These are phyloP conservation scores for Ridgeia piscesae DNA, from an alignment of 1,140 invertebrate genomes.

Conservation along the genomic window DNA sequence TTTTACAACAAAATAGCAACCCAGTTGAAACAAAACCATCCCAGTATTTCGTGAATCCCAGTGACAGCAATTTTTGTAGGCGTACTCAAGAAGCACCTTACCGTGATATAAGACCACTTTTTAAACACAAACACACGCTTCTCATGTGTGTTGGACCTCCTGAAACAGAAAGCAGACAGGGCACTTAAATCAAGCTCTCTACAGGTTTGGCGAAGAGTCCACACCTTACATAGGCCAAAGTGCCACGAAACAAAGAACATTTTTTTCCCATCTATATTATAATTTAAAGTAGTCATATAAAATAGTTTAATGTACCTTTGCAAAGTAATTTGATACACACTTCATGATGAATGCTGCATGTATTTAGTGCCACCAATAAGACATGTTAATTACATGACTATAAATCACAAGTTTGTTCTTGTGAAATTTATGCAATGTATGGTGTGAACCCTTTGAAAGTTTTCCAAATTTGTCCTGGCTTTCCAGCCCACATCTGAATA, in stretches of 20 bases:
- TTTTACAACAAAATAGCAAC: background rate
- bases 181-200: background rate
- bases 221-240: background rate
- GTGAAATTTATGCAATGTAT: slow-evolving; percentile 2
- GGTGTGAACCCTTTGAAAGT: background rate
- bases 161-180: slow-evolving; percentile 17
- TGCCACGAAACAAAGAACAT: too few species aligned
- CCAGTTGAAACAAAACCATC: background rate
- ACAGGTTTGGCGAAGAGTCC: background rate
- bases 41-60: background rate
- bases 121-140: slow-evolving; percentile 3
- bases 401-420: background rate
- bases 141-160: slow-evolving; percentile 6
- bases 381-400: background rate
- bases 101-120: background rate
- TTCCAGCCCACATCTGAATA: background rate
- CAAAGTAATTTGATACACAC: background rate
- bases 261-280: too few species aligned
- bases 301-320: too few species aligned
- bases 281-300: too few species aligned
- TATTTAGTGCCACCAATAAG: background rate
- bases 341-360: background rate
- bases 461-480: background rate
- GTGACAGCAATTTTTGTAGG: background rate
- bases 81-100: background rate